Evolutionary conservation across 2,113 vertebrate genomes (phyloP), one percentile per base, ranked within the genome.

Genomic region (Nicator chloris): DNA sequence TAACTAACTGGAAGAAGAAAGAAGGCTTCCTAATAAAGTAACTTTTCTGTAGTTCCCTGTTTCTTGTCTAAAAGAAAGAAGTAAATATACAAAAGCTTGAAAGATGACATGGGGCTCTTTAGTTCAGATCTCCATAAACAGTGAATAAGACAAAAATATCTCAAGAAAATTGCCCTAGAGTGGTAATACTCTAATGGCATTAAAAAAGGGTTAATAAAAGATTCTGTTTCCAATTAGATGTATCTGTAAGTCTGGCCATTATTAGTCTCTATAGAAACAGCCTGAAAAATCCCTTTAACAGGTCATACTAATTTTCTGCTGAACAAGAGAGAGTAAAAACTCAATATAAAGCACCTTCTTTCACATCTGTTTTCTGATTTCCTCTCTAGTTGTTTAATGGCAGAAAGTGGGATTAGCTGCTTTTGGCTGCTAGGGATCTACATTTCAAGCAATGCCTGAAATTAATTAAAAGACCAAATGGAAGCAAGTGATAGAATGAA

Each of bases 401-500:
- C 60, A 97, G 95, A 95, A 97, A 97, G 93, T 59, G 87, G 90
- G 92, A 97, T 97, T 97, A 97, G 94, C 84, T 97, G 84, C 77
- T 97, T 93, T 95, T 93, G 93, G 89, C 73, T 97, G 85, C 91
- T 95, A 75, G 78, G 75, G 65, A 95, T 80, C 44, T 45, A 85
- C 4, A 21, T 86, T 95, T 95, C 87, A 97, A 95, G 86, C 78
- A 95, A 84, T 82, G 84, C 44, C 77, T 91, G 77, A 97, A 98
- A 98, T 98, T 97, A 98, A 98, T 98, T 96, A 97, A 97, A 98
- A 97, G 91, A 95, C 93, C 76, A 96, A 97, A 96, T 94, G 79
- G 78, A 91, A 95, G 84, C 49, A 90, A 97, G 91, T 61, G 57
- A 90, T 95, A 90, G 85, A 97, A 97, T 97, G 96, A 96, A 97